Conservation (phyloP, 2,797 vertebrate genomes). For the Chloroceryle inda region DNA sequence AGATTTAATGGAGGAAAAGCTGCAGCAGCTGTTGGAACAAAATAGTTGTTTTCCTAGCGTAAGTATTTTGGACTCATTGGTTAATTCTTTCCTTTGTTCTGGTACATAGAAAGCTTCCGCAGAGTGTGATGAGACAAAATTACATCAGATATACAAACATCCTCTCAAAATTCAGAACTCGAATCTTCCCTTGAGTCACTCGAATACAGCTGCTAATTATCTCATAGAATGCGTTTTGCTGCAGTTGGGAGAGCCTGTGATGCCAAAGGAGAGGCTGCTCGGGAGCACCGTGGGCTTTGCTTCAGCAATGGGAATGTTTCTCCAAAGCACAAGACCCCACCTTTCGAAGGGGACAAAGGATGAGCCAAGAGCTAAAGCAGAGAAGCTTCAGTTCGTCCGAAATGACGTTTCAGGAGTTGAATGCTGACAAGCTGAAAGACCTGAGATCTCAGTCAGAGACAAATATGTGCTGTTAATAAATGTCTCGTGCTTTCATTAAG, state of each 20-base stretch:
- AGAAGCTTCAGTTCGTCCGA: not conserved
- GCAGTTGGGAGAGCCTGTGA: not conserved
- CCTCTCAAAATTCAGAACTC: slow-evolving; percentile 36
- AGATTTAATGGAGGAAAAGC: not conserved
- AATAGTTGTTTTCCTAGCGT: not conserved
- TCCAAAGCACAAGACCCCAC: not conserved
- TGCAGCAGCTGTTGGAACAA: not conserved
- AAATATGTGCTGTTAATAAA: not conserved
- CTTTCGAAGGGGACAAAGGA: not conserved
- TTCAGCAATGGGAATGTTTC: not conserved
- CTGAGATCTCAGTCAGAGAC: not conserved
- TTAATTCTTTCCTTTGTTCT: slow-evolving; percentile 9
- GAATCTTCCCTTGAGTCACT: not conserved
- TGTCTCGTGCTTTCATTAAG: not conserved
- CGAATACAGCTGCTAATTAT: slow-evolving; percentile 33
- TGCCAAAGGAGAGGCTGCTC: not conserved
- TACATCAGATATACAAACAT: slow-evolving; percentile 3
- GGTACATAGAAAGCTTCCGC: not conserved
- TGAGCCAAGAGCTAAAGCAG: not conserved
- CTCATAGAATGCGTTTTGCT: not conserved
- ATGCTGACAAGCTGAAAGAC: not conserved
- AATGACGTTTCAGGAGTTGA: not conserved
- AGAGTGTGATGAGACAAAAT: slow-evolving; percentile 29
- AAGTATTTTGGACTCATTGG: not conserved
- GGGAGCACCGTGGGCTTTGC: not conserved